A percentile compares a stretch with the other conserved stretches of the same genome.
phyloP scores from a whole-genome alignment of 2,113 vertebrate species.

The Oceanites oceanicus region DNA sequence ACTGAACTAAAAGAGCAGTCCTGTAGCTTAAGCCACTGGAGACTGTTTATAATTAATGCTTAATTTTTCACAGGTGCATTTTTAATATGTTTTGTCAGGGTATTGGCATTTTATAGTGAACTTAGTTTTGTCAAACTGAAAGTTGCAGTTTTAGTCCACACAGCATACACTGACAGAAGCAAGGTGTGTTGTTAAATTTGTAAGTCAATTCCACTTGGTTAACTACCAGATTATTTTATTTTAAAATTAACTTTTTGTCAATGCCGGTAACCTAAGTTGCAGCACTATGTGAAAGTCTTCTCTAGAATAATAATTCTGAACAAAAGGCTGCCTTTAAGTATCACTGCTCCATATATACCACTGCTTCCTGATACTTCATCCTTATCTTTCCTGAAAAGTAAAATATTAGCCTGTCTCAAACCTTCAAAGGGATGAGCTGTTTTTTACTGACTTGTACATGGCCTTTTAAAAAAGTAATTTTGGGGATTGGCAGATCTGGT shows the following conservation, averaged over 20 bases:
- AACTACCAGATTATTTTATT: constrained; percentile 22
- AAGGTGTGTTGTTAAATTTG: constrained; percentile 10
- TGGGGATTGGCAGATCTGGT: constrained; percentile 47
- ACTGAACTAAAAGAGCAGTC: neutral
- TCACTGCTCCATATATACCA: neutral
- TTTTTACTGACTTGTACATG: constrained; percentile 50
- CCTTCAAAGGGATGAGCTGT: constrained; percentile 47
- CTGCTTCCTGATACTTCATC: neutral
- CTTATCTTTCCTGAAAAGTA: constrained; percentile 51
- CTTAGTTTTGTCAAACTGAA: constrained; percentile 22
- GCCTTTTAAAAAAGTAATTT: constrained; percentile 57
- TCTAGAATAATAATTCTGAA: neutral
- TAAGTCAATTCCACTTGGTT: constrained; percentile 27
- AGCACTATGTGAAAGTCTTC: neutral
- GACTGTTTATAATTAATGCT: neutral
- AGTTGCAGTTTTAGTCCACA: constrained; percentile 17
- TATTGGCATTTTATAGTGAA: constrained; percentile 44
- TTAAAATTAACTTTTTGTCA: constrained; percentile 46
- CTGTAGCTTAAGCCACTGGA: neutral
- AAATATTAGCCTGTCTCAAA: constrained; percentile 62
- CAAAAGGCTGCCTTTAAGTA: constrained; percentile 28
- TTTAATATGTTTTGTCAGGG: neutral
- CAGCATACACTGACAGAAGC: neutral
- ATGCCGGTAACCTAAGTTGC: neutral
- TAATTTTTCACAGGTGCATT: constrained; percentile 5